Conservation (phyloP, 2,888 invertebrate genomes). For the Dryomyza anilis region DNA sequence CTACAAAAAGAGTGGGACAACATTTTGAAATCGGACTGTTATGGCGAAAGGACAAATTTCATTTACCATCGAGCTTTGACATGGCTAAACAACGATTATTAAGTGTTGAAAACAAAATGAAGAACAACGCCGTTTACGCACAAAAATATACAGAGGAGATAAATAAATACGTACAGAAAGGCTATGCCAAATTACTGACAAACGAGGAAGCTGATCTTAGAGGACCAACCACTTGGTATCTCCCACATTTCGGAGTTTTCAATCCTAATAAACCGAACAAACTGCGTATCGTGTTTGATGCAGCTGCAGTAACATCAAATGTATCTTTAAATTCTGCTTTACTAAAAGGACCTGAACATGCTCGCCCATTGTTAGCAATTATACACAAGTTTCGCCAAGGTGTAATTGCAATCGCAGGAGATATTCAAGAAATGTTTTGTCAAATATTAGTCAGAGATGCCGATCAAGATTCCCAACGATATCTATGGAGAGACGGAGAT, state of each 20-base stretch:
- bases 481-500: constrained; percentile 24
- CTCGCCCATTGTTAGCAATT: constrained; percentile 41
- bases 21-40: no score
- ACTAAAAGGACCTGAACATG: constrained; percentile 43
- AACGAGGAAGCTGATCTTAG: no score
- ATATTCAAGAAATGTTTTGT: no score
- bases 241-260: neutral
- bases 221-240: no score
- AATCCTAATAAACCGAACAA: constrained; percentile 1
- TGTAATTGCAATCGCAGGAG: no score
- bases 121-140: neutral
- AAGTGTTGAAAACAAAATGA: neutral
- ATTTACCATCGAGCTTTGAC: neutral
- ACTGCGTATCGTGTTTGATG: constrained; percentile 23
- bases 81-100: no score
- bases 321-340: constrained; percentile 42
- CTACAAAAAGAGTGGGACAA: no score
- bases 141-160: neutral
- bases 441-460: no score
- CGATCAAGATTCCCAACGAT: no score
- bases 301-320: constrained; percentile 37
- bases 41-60: no score
- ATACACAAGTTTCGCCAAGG: no score
- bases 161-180: neutral
- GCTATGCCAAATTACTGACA: neutral